phyloP scores from a whole-genome alignment of 2,113 vertebrate genomes.

The Anolis sagrei region DNA sequence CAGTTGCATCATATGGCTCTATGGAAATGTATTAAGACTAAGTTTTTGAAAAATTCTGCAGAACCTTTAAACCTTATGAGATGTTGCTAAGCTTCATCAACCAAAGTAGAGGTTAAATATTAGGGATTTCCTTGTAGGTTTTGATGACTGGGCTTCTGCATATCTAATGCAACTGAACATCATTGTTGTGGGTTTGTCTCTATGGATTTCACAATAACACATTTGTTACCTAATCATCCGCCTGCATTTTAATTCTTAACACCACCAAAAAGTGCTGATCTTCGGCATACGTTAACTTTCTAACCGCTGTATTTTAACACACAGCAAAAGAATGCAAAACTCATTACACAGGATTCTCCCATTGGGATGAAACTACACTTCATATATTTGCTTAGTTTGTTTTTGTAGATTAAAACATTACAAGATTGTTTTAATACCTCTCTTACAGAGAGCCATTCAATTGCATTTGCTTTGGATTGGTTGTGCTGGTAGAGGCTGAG shows the following conservation, averaged over 20 bases:
- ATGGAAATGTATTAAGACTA: too few species aligned
- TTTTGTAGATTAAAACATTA: slow-evolving; percentile 21
- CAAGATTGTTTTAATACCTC: not conserved
- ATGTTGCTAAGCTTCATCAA: too few species aligned
- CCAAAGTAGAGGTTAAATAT: too few species aligned
- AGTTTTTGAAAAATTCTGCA: too few species aligned
- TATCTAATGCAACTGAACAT: too few species aligned
- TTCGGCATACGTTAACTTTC: not conserved
- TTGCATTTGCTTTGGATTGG: not conserved
- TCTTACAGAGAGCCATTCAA: not conserved
- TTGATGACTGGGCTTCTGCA: too few species aligned
- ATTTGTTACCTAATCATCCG: too few species aligned
- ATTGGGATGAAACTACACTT: not conserved
- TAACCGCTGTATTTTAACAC: not conserved
- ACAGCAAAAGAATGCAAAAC: not conserved
- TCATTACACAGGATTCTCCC: not conserved
- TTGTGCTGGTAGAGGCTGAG: not conserved
- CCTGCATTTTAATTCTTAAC: not conserved
- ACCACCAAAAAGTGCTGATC: not conserved
- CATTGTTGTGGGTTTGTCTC: too few species aligned
- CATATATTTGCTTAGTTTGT: slow-evolving; percentile 3
- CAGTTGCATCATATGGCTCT: not conserved
- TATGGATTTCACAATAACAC: too few species aligned
- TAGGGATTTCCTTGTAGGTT: too few species aligned
- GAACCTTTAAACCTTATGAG: too few species aligned